These are phyloP conservation scores for Helogale parvula DNA, from an alignment of 2,113 vertebrate species.

Conservation along the genomic window DNA sequence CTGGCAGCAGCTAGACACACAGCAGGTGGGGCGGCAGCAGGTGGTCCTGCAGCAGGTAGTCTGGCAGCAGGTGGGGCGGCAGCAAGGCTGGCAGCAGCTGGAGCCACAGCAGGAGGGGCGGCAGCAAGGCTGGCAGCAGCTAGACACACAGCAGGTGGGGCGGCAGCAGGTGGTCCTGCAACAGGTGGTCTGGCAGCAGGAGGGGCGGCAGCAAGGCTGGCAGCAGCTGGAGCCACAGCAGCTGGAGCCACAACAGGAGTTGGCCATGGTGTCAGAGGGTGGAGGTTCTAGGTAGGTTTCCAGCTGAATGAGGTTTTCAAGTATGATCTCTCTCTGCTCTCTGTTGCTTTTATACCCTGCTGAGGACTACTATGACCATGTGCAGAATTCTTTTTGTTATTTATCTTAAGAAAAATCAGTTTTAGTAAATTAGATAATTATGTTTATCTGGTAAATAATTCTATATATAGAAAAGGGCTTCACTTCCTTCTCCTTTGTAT, in stretches of 20 bases:
- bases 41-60: too few species aligned
- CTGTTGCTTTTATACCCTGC: slow-evolving; percentile 60
- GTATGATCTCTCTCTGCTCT: not conserved
- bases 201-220: not conserved
- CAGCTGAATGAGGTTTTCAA: not conserved
- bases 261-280: slow-evolving; percentile 51
- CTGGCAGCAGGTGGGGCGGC: not conserved
- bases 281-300: not conserved
- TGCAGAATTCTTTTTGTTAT: not conserved
- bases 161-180: not conserved
- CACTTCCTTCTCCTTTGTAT: slow-evolving; percentile 33
- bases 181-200: not conserved
- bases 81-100: not conserved
- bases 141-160: not conserved
- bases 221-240: not conserved
- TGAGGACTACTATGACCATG: not conserved
- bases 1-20: too few species aligned
- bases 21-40: not conserved
- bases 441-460: not conserved
- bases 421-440: slow-evolving; percentile 43
- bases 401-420: not conserved
- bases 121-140: slow-evolving; percentile 20
- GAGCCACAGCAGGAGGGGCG: too few species aligned
- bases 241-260: slow-evolving; percentile 42
- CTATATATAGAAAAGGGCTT: not conserved